A percentile compares a stretch with the other conserved stretches of the same genome.
These are phyloP conservation scores for Psettodes erumei DNA, from an alignment of 2,113 vertebrate species.

Conservation along the genomic window DNA sequence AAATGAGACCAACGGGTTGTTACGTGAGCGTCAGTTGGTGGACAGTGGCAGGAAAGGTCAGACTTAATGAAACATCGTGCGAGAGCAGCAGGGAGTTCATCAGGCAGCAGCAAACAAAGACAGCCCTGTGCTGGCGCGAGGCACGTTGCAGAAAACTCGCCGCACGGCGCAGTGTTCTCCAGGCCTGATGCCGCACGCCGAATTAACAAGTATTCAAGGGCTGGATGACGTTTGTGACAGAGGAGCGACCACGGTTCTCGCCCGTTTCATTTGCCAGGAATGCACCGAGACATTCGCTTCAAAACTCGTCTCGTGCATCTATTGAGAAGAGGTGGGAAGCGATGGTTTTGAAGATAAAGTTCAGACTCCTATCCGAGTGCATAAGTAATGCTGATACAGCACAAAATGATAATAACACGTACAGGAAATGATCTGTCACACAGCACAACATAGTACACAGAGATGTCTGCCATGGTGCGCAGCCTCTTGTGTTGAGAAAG, in stretches of 20 bases:
- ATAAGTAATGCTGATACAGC: neutral
- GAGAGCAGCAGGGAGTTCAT: constrained; percentile 1
- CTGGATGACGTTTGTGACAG: neutral
- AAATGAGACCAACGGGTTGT: neutral
- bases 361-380: neutral
- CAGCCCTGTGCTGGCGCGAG: constrained; percentile 7
- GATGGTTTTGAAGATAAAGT: no score
- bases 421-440: no score
- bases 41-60: constrained; percentile 1
- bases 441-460: no score
- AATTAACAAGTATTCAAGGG: neutral
- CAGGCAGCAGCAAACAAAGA: constrained; percentile 32
- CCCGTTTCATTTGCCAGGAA: neutral
- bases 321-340: no score
- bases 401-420: neutral
- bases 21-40: neutral
- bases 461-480: no score
- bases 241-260: neutral
- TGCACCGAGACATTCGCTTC: neutral
- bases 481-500: no score
- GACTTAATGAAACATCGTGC: constrained; percentile 11
- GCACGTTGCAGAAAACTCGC: neutral
- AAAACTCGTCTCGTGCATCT: no score
- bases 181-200: neutral
- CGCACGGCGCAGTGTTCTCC: neutral